Conservation (phyloP, 1,140 invertebrate species). For the Drosophila yakuba region DNA sequence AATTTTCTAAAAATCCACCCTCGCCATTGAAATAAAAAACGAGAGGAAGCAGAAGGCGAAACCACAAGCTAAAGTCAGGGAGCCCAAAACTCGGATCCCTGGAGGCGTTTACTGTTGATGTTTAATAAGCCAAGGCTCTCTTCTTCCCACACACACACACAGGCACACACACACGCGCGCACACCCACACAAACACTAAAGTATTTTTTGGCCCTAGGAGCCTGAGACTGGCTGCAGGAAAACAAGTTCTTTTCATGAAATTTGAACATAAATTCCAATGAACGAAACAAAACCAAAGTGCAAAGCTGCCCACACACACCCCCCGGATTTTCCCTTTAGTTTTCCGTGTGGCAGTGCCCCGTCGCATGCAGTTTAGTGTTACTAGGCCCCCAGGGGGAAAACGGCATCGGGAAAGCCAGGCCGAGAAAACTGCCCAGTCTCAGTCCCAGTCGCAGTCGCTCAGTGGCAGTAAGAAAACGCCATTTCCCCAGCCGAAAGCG, state of each 20-base stretch:
- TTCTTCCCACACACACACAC: background rate
- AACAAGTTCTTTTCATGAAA: slow-evolving; percentile 78
- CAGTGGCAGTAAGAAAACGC: slow-evolving; percentile 64
- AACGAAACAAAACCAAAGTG: slow-evolving; percentile 74
- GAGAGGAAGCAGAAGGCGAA: slow-evolving; percentile 39
- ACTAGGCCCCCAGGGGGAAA: slow-evolving; percentile 43
- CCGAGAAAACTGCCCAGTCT: slow-evolving; percentile 52
- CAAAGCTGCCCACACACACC: slow-evolving; percentile 50
- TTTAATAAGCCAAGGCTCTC: slow-evolving; percentile 66
- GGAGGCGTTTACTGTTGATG: slow-evolving; percentile 70
- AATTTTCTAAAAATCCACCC: slow-evolving; percentile 66
- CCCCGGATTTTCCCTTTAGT: slow-evolving; percentile 20
- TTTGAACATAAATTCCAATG: slow-evolving; percentile 79
- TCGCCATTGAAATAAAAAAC: background rate
- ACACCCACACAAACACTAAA: slow-evolving; percentile 30
- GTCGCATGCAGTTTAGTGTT: slow-evolving; percentile 72
- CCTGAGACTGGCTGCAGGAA: slow-evolving; percentile 53
- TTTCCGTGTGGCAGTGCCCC: slow-evolving; percentile 48
- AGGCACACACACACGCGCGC: slow-evolving; percentile 22
- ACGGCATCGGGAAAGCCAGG: slow-evolving; percentile 26
- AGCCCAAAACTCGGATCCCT: slow-evolving; percentile 28
- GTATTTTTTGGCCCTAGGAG: slow-evolving; percentile 25
- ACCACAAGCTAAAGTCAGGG: slow-evolving; percentile 33
- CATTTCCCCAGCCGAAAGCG: slow-evolving; percentile 45
- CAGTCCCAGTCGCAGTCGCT: slow-evolving; percentile 36